These are phyloP conservation scores for Camelus dromedarius DNA, from an alignment of 2,113 vertebrate genomes.

Conservation along the genomic window DNA sequence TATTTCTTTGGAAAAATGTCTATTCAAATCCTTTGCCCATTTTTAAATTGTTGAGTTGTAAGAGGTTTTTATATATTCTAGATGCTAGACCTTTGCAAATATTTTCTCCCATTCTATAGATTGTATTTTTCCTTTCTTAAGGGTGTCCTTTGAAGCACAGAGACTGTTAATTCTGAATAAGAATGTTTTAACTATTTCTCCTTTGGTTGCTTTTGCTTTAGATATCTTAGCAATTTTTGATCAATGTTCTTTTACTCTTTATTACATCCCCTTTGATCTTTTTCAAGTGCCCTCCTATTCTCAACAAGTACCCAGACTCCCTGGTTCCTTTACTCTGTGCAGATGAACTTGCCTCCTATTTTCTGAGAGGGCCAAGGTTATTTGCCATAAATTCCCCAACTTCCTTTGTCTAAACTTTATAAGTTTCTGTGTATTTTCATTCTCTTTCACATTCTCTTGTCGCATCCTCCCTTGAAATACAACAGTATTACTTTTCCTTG, in stretches of 20 bases:
- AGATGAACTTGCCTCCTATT: neutral
- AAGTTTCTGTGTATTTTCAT: neutral
- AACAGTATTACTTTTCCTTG: neutral
- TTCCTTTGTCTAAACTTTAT: neutral
- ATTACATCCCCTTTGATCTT: neutral
- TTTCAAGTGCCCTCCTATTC: neutral
- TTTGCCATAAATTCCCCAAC: conserved; percentile 12
- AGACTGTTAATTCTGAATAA: conserved; percentile 23
- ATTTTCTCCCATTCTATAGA: neutral
- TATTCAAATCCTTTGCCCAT: neutral
- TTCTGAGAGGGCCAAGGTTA: conserved; percentile 37
- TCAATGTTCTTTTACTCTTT: neutral
- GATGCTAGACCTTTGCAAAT: neutral
- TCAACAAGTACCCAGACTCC: neutral
- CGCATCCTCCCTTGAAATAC: neutral
- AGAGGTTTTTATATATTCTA: neutral
- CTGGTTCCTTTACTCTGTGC: neutral
- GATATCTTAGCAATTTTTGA: neutral
- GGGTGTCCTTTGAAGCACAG: conserved; percentile 11
- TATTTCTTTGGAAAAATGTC: conserved; percentile 14
- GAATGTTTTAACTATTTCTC: neutral
- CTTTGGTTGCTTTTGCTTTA: neutral
- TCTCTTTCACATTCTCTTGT: neutral
- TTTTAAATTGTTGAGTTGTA: neutral
- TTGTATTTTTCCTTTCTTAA: conserved; percentile 11